These are phyloP conservation scores for Papilio xuthus DNA, from an alignment of 1,140 invertebrate species.

Conservation along the genomic window DNA sequence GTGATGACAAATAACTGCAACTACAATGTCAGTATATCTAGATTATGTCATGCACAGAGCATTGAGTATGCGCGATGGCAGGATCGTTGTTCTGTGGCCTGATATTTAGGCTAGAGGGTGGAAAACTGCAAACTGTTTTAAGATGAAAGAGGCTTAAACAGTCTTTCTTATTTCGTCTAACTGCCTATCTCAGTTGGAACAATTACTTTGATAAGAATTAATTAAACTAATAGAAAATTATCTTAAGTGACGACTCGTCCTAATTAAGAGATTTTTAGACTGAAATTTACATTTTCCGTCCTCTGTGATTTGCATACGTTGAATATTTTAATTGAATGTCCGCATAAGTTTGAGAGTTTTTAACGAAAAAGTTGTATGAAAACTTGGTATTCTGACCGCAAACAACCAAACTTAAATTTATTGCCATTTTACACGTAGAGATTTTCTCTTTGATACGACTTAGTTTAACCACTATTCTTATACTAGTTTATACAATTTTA, in stretches of 20 bases:
- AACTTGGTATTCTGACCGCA: not conserved
- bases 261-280: conserved; percentile 37
- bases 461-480: too few species aligned
- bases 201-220: conserved; percentile 26
- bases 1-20: not conserved
- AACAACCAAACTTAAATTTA: not conserved
- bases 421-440: not conserved
- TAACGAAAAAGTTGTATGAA: conserved; percentile 19
- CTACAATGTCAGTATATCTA: not conserved
- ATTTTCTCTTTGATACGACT: too few species aligned
- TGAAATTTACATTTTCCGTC: conserved; percentile 34
- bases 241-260: conserved; percentile 25
- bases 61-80: not conserved
- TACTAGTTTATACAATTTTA: too few species aligned
- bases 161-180: not conserved
- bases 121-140: not conserved
- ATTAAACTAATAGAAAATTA: conserved; percentile 32
- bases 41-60: not conserved
- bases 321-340: conserved; percentile 38
- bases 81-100: not conserved
- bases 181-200: not conserved
- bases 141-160: not conserved
- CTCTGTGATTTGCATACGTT: conserved; percentile 35
- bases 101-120: not conserved
- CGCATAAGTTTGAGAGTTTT: conserved; percentile 33